These are phyloP conservation scores for Achroia grisella DNA, from an alignment of 1,140 invertebrate genomes.

Conservation along the genomic window DNA sequence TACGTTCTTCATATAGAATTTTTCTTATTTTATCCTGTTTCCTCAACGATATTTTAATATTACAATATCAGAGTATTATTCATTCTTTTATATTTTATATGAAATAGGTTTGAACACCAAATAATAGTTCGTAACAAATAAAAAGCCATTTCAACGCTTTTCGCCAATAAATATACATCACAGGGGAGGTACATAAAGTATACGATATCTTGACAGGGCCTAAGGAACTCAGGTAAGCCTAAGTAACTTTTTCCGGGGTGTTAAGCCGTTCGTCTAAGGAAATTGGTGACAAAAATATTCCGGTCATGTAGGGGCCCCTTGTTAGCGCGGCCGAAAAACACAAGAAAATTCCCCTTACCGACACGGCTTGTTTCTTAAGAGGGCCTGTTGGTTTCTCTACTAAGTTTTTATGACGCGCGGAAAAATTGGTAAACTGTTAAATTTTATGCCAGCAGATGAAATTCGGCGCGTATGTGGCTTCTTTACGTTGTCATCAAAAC, in stretches of 20 bases:
- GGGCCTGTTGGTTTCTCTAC: conserved; percentile 17
- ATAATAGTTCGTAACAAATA: background rate
- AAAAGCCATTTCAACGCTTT: conserved; percentile 5
- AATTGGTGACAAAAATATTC: conserved; percentile 66
- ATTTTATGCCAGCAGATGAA: conserved; percentile 30
- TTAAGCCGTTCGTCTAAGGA: conserved; percentile 51
- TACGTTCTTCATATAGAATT: too few relatives aligned
- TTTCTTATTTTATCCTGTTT: too few relatives aligned
- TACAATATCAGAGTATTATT: too few relatives aligned
- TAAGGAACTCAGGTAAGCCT: conserved; percentile 43
- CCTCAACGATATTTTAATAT: too few relatives aligned
- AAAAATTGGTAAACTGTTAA: conserved; percentile 25
- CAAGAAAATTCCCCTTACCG: conserved; percentile 43
- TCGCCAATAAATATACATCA: background rate
- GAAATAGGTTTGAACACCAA: too few relatives aligned
- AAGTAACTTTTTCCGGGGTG: conserved; percentile 47
- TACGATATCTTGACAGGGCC: conserved; percentile 40
- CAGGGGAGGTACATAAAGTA: conserved; percentile 34
- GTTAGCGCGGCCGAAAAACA: conserved; percentile 52
- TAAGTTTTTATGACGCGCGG: conserved; percentile 30
- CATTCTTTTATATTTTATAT: too few relatives aligned
- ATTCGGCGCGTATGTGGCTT: conserved; percentile 10
- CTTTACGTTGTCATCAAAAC: conserved; percentile 3
- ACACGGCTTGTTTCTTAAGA: conserved; percentile 37
- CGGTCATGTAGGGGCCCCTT: conserved; percentile 57